Evolutionary conservation across 2,113 vertebrate species (phyloP).

Genomic region (Passer domesticus): DNA sequence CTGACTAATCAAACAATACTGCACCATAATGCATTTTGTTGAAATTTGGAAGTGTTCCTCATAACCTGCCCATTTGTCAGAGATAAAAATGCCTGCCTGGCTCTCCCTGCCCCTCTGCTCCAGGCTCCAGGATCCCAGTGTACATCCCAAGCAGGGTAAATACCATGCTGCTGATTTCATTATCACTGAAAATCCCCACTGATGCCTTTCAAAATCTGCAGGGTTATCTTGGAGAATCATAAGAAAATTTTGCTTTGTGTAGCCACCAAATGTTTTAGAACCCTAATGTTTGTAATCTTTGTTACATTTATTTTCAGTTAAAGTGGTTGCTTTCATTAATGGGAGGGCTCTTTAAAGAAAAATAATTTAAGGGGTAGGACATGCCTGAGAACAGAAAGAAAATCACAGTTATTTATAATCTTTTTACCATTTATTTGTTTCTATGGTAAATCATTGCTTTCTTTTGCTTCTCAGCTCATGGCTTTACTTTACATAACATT

Average conservation of each 20-base stretch:
- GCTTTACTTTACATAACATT: background rate
- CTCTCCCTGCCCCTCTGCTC: background rate
- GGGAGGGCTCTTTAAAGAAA: background rate
- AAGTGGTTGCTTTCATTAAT: background rate
- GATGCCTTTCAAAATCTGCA: background rate
- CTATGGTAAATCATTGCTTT: conserved; percentile 1
- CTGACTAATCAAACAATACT: background rate
- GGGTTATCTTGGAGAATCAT: background rate
- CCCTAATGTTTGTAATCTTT: background rate
- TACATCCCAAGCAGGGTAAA: background rate
- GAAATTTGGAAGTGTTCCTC: background rate
- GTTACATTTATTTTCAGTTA: background rate
- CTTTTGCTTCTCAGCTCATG: background rate
- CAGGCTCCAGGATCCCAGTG: background rate
- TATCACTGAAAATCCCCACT: background rate
- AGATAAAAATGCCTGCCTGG: background rate
- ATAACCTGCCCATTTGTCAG: background rate
- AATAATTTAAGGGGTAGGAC: background rate
- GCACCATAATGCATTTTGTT: background rate
- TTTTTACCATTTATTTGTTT: conserved; percentile 10
- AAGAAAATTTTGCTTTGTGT: background rate
- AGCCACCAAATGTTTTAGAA: background rate
- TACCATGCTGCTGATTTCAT: background rate
- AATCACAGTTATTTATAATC: background rate
- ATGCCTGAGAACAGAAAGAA: background rate